These are phyloP conservation scores for Emydocephalus ijimae DNA, from an alignment of 2,113 vertebrate species.

Conservation along the genomic window DNA sequence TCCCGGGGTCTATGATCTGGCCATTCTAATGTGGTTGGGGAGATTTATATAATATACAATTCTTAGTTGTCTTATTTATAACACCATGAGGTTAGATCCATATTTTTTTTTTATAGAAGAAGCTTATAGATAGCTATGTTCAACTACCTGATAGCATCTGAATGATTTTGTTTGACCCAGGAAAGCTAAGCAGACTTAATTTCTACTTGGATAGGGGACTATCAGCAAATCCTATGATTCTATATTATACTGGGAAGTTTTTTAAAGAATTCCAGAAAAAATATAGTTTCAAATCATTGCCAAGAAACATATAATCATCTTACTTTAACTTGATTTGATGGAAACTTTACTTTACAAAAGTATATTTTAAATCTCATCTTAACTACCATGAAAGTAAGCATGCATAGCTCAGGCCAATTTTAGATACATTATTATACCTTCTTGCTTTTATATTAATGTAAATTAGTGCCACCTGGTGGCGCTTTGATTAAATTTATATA, in stretches of 20 bases:
- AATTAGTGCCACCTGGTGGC: neutral
- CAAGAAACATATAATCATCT: neutral
- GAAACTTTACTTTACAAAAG: neutral
- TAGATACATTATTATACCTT: neutral
- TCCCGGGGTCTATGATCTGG: neutral
- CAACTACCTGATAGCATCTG: neutral
- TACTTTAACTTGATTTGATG: neutral
- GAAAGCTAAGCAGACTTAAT: neutral
- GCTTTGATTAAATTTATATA: neutral
- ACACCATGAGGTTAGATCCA: neutral
- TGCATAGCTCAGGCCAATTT: neutral
- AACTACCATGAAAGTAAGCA: neutral
- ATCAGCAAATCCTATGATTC: neutral
- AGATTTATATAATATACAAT: neutral
- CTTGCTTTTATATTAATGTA: neutral
- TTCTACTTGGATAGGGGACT: neutral
- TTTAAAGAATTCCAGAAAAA: neutral
- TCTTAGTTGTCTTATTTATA: neutral
- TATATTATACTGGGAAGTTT: neutral
- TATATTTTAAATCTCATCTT: neutral
- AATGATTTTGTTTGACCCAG: neutral
- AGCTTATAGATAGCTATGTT: neutral
- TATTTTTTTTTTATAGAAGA: neutral
- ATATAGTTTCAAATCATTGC: neutral
- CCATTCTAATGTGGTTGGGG: neutral